phyloP scores from a whole-genome alignment of 2,797 vertebrate species.

The Megaceryle alcyon region DNA sequence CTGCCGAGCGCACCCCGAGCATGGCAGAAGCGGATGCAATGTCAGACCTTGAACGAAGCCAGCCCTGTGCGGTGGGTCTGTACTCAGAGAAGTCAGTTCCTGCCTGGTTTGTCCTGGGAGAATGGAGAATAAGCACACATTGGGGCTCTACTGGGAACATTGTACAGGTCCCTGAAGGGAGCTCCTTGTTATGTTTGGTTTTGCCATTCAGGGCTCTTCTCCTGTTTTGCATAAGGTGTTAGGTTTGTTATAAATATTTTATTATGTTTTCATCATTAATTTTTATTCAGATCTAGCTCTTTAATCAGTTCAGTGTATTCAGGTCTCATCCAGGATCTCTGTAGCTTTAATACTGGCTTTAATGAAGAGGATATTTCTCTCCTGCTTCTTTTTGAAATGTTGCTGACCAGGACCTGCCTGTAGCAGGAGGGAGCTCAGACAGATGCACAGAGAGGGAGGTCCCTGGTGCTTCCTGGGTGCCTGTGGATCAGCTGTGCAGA shows the following conservation, averaged over 20 bases:
- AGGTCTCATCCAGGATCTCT: background rate
- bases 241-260: background rate
- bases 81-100: background rate
- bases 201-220: background rate
- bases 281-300: background rate
- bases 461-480: no score
- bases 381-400: background rate
- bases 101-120: background rate
- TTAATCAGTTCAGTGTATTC: background rate
- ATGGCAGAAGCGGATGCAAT: accelerated
- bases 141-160: background rate
- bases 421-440: background rate
- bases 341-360: background rate
- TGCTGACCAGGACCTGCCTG: background rate
- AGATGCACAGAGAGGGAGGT: accelerated
- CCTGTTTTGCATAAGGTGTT: background rate
- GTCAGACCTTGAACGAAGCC: accelerated
- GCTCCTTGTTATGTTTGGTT: background rate
- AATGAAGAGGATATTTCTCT: background rate
- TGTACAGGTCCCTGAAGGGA: background rate
- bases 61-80: accelerated
- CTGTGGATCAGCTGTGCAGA: background rate
- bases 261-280: background rate
- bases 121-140: background rate
- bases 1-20: background rate